A percentile compares a stretch with the other conserved stretches of the same genome.
Conservation (phyloP, 2,888 invertebrate species). For the Salticus scenicus region DNA sequence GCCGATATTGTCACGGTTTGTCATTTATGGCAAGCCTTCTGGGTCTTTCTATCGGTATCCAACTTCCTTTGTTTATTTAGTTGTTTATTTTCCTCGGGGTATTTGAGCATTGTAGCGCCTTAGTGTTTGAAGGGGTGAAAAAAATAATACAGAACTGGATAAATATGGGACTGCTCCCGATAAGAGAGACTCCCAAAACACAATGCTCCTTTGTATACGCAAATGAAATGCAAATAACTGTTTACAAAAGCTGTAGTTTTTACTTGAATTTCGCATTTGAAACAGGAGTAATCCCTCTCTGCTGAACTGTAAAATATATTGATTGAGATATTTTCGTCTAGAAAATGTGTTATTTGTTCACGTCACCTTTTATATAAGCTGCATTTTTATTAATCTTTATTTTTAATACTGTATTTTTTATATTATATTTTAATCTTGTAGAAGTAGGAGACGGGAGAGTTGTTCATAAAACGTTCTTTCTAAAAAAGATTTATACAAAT, state of each 20-base stretch:
- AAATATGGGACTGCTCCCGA: neutral
- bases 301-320: too few relatives aligned
- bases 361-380: too few relatives aligned
- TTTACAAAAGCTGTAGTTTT: neutral
- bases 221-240: neutral
- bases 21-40: slow-evolving; percentile 52
- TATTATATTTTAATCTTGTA: too few relatives aligned
- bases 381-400: too few relatives aligned
- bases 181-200: neutral
- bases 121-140: slow-evolving; percentile 12
- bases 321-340: too few relatives aligned
- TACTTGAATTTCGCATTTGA: too few relatives aligned
- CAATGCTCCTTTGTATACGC: neutral
- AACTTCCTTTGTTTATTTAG: slow-evolving; percentile 30
- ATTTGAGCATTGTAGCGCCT: slow-evolving; percentile 31
- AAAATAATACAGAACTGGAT: slow-evolving; percentile 6
- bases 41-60: slow-evolving; percentile 45
- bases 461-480: too few relatives aligned
- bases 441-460: too few relatives aligned
- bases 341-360: too few relatives aligned
- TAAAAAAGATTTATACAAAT: too few relatives aligned
- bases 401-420: too few relatives aligned
- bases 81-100: slow-evolving; percentile 47
- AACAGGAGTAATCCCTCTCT: too few relatives aligned
- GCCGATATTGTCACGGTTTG: slow-evolving; percentile 58